Base-by-base conservation (phyloP, 2,797 vertebrate species). In the Arremon brunneinucha region DNA sequence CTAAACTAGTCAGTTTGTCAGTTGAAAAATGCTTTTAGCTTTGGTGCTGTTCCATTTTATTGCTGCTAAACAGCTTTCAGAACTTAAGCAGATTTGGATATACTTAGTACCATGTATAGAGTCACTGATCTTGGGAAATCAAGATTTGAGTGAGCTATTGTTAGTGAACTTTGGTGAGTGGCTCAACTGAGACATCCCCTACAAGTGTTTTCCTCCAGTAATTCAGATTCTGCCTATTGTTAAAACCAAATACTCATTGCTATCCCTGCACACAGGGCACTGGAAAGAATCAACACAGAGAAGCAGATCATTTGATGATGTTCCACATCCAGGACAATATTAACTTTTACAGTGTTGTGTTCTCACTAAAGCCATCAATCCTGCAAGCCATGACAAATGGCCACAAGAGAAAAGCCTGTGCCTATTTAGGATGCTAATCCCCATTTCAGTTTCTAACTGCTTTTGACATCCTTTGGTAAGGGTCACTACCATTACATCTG, bases 381-480 rank as follows among this genome's bases (percentile, higher is more conserved):
- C 50, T 81, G 55, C 0, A 2, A 72, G 55, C 69, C 74, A 16
- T 46, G 75, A 87, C 60, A 87, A 94, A 89, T 19, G 49, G 37
- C 55, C 70, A 39, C 59, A 35, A 49, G 28, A 75, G 59, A 83
- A 90, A 90, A 86, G 63, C 59, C 67, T 63, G 50, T 57, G 65
- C n/a, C 86, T 95, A 17, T 57, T 94, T 83, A 86, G 69, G 79
- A 83, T 88, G 85, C 59, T 91, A 86, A 86, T 91, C 72, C 72
- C 53, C 62, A 75, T 91, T 94, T 88, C 53, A 41, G 53, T 65
- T 95, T 81, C 76, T 89, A 92, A 91, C 89, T 85, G 65, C 64
- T 88, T 92, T 71, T 91, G 65, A 86, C 65, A 78, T 65, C 46
- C 77, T 83, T 81, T 88, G 63, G 79, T 78, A 85, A 86, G 83